phyloP scores from a whole-genome alignment of 53 echinoderm and acorn worm genomes.

The Paelopatides confundens region DNA sequence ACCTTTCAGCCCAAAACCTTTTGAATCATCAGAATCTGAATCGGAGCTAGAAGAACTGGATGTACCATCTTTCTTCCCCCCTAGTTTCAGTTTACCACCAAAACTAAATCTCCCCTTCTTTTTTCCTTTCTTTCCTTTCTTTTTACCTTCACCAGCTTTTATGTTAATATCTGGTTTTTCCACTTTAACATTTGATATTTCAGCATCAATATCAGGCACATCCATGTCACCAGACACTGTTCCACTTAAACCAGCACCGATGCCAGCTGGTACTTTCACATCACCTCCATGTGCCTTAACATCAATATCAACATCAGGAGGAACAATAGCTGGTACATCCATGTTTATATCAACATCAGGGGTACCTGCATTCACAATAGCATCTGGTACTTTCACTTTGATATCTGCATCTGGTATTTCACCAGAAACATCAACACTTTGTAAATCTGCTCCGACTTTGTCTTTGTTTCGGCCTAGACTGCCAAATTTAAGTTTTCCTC shows the following conservation, averaged over 20 bases:
- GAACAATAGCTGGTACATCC: no score
- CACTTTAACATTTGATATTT: slow-evolving; percentile 56
- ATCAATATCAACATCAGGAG: slow-evolving; percentile 31
- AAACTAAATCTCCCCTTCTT: slow-evolving; percentile 73
- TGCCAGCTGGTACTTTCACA: slow-evolving; percentile 56
- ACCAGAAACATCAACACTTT: slow-evolving; percentile 53
- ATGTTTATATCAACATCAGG: slow-evolving; percentile 53
- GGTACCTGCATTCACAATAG: slow-evolving; percentile 56
- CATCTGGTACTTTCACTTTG: slow-evolving; percentile 50
- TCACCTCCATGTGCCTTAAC: slow-evolving; percentile 60
- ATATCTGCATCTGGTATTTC: slow-evolving; percentile 65
- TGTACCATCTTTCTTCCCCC: not conserved
- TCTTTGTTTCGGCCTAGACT: slow-evolving; percentile 49
- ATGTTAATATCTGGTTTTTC: slow-evolving; percentile 37
- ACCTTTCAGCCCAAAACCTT: slow-evolving; percentile 55
- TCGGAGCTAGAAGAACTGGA: not conserved
- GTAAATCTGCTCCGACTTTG: slow-evolving; percentile 31
- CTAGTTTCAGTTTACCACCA: slow-evolving; percentile 47
- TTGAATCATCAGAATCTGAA: slow-evolving; percentile 51
- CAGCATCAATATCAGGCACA: slow-evolving; percentile 48
- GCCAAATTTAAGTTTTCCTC: slow-evolving; percentile 46
- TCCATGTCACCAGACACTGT: slow-evolving; percentile 52
- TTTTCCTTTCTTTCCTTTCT: slow-evolving; percentile 38
- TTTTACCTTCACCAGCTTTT: slow-evolving; percentile 2
- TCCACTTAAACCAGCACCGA: slow-evolving; percentile 45